Evolutionary conservation across 2,888 invertebrate species (phyloP).

Genomic region (Sialis fuliginosa): DNA sequence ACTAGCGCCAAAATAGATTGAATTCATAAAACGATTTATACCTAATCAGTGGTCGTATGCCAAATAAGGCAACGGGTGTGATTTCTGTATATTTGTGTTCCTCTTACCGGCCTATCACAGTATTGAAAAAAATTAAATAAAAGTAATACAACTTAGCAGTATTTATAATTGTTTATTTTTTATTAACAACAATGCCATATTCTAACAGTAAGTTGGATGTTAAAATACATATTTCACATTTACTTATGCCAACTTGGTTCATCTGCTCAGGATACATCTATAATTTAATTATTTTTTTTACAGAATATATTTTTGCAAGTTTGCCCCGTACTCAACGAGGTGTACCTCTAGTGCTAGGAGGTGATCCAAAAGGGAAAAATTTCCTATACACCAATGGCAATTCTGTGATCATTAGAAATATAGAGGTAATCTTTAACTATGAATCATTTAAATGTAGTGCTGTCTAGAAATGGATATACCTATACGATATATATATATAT

Average conservation of each 20-base stretch:
- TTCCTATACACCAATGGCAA: slow-evolving; percentile 96
- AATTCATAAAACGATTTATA: too few relatives aligned
- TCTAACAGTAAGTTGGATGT: slow-evolving; percentile 17
- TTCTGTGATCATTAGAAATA: slow-evolving; percentile 92
- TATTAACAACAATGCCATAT: slow-evolving; percentile 17
- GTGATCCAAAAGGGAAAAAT: slow-evolving; percentile 92
- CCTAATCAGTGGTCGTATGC: too few relatives aligned
- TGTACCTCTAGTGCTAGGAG: slow-evolving; percentile 82
- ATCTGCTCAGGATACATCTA: too few relatives aligned
- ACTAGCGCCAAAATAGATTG: too few relatives aligned
- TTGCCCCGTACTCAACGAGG: slow-evolving; percentile 90
- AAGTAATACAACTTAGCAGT: too few relatives aligned
- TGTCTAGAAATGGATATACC: slow-evolving; percentile 4
- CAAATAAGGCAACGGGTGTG: too few relatives aligned
- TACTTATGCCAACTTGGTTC: not conserved
- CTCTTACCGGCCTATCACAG: too few relatives aligned
- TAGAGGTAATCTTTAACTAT: slow-evolving; percentile 40
- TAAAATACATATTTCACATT: not conserved
- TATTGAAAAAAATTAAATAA: too few relatives aligned
- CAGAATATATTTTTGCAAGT: slow-evolving; percentile 81
- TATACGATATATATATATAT: slow-evolving; percentile 7
- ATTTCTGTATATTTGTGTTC: too few relatives aligned
- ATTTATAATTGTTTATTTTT: not conserved
- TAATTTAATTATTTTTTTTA: slow-evolving; percentile 14
- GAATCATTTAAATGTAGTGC: slow-evolving; percentile 1